A percentile compares a stretch with the other conserved stretches of the same genome.
phyloP scores from a whole-genome alignment of 2,888 invertebrate genomes.

The Agriopis marginaria region DNA sequence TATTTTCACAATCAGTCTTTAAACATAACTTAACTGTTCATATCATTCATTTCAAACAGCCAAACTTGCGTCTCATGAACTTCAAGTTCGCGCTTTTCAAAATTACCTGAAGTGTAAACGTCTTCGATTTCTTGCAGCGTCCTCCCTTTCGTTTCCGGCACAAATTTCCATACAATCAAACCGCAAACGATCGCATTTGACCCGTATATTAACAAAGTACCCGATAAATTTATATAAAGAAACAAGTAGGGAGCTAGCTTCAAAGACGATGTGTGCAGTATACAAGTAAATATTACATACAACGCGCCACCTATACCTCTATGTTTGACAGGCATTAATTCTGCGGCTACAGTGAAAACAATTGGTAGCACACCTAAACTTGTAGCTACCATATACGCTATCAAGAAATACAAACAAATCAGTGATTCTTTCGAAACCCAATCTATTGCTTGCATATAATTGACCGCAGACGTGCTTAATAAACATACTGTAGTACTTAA shows the following conservation, averaged over 20 bases:
- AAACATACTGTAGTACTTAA: conserved; percentile 6
- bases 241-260: conserved; percentile 39
- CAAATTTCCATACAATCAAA: conserved; percentile 38
- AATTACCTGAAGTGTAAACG: conserved; percentile 30
- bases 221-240: conserved; percentile 28
- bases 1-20: background rate
- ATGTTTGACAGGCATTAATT: conserved; percentile 42
- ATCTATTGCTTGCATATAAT: conserved; percentile 28
- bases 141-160: conserved; percentile 44
- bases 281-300: conserved; percentile 33
- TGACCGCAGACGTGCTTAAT: conserved; percentile 11
- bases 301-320: conserved; percentile 37
- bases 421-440: conserved; percentile 30
- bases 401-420: conserved; percentile 29
- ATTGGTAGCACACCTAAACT: conserved; percentile 31
- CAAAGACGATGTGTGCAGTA: conserved; percentile 31
- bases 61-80: conserved; percentile 1
- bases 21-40: background rate
- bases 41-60: conserved; percentile 9
- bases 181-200: conserved; percentile 31
- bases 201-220: conserved; percentile 35
- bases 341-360: conserved; percentile 32
- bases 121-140: conserved; percentile 44
- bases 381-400: conserved; percentile 27
- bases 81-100: conserved; percentile 4